A percentile compares a stretch with the other conserved stretches of the same genome.
These are phyloP conservation scores for Caerostris darwini DNA, from an alignment of 1,140 invertebrate species.

Conservation along the genomic window DNA sequence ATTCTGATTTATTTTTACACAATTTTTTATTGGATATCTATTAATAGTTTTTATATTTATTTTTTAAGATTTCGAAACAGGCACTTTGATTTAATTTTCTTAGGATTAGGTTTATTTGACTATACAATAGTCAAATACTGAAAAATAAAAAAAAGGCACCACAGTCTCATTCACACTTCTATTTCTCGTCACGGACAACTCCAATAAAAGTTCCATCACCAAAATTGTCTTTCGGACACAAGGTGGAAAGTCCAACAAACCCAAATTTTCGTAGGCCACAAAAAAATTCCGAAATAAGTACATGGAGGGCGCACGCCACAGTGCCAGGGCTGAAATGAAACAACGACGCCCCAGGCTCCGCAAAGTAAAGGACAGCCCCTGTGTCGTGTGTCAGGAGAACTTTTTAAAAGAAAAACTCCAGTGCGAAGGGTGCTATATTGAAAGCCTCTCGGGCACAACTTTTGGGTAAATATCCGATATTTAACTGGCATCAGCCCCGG, in stretches of 20 bases:
- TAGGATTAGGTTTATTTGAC: too few relatives aligned
- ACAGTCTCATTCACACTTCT: too few relatives aligned
- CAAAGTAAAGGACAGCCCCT: background rate
- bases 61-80: too few relatives aligned
- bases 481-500: background rate
- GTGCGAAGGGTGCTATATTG: background rate
- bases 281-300: background rate
- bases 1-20: too few relatives aligned
- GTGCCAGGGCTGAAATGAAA: background rate
- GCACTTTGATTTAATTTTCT: too few relatives aligned
- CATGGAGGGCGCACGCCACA: background rate
- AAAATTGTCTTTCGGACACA: background rate
- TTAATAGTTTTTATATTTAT: too few relatives aligned
- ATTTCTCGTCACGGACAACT: too few relatives aligned
- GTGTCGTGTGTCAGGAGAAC: background rate
- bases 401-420: background rate
- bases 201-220: too few relatives aligned
- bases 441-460: constrained; percentile 20
- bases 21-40: too few relatives aligned
- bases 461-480: constrained; percentile 40
- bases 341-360: background rate
- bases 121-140: too few relatives aligned
- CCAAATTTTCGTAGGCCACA: background rate
- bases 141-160: too few relatives aligned
- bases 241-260: background rate